phyloP scores from a whole-genome alignment of 2,888 invertebrate genomes.

The Plusia festucae region DNA sequence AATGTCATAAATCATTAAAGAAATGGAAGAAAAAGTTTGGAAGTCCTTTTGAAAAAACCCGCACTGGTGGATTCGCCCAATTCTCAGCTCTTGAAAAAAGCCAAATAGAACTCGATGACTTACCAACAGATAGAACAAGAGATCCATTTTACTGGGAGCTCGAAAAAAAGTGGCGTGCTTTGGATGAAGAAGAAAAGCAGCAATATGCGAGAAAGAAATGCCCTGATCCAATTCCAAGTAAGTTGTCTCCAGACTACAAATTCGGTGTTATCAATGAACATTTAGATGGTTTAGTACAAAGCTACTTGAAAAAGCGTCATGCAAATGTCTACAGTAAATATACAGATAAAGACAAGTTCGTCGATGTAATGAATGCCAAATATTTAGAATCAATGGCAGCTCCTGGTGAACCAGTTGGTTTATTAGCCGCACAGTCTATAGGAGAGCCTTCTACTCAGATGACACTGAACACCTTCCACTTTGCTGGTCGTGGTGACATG shows the following conservation, averaged over 20 bases:
- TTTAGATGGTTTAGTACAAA: constrained; percentile 91
- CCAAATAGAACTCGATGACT: constrained; percentile 81
- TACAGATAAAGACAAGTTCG: constrained; percentile 87
- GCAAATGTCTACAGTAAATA: constrained; percentile 66
- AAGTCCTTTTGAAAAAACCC: constrained; percentile 77
- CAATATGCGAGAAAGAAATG: constrained; percentile 88
- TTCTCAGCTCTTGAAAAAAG: constrained; percentile 89
- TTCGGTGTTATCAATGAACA: constrained; percentile 96
- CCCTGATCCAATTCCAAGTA: constrained; percentile 93
- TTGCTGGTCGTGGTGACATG: constrained; percentile 99
- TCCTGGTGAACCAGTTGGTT: constrained; percentile 98
- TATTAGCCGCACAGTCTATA: constrained; percentile 98
- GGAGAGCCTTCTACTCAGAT: constrained; percentile 99
- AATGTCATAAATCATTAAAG: constrained; percentile 89
- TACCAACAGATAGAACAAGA: constrained; percentile 88
- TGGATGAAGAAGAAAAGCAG: constrained; percentile 89
- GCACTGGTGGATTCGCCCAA: constrained; percentile 89
- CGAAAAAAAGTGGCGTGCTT: constrained; percentile 91
- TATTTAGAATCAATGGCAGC: constrained; percentile 93
- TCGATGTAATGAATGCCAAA: constrained; percentile 93
- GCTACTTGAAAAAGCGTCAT: constrained; percentile 87
- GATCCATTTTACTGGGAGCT: constrained; percentile 90
- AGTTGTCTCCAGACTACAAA: constrained; percentile 92
- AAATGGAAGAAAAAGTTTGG: constrained; percentile 91
- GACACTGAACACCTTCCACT: constrained; percentile 99